Base-by-base conservation (phyloP, 53 echinoderm and acorn worm genomes). In the Holothuria leucospilota region DNA sequence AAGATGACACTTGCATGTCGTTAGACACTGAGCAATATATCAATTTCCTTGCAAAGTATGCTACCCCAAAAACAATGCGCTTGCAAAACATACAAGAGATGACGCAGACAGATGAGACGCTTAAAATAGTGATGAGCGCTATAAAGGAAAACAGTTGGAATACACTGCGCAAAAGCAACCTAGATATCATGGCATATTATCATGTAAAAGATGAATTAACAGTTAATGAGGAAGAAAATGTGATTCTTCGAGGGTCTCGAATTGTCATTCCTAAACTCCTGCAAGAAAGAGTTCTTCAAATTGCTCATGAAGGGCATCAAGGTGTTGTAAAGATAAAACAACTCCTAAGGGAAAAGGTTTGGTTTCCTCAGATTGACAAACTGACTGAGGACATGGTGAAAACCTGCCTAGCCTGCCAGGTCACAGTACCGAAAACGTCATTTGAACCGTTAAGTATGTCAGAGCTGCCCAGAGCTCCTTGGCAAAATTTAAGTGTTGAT, bases 361-460 rank as follows among this genome's bases (percentile, higher is more conserved):
- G 85, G 68, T 85, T 85, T 28, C 85, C 58, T 21, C 25, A 69
- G 5, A 85, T 85, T 51, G 85, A 85, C 46, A 70, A 69, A 51
- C 68, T 26, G 27, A 69, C 59, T 3, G 85, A 69, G 51, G 27
- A 24, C 34, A 69, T 69, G 51, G 71, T 85, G 46, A 75, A 75
- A 51, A 46, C 75, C 42, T 92, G 92, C 59, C 79, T 92, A 14
- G 70, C 86, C 2, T 92, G 89, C 58, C 88, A 89, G 61, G 88
- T 78, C 26, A 77, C 85, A 59, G 41, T 71, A 23, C 77, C 86
- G 10, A 66, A 15, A 66, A 86, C 69, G 41, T 72, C 92, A 52
- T 27, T 28, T 27, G 81, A 80, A 60, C 59, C 59, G 5, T 20
- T 62, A 1, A 26, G 62, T 39, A 81, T 81, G 81, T 81, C 81